Evolutionary conservation across 2,888 invertebrate species (phyloP).

Genomic region (Exocentrus adspersus): DNA sequence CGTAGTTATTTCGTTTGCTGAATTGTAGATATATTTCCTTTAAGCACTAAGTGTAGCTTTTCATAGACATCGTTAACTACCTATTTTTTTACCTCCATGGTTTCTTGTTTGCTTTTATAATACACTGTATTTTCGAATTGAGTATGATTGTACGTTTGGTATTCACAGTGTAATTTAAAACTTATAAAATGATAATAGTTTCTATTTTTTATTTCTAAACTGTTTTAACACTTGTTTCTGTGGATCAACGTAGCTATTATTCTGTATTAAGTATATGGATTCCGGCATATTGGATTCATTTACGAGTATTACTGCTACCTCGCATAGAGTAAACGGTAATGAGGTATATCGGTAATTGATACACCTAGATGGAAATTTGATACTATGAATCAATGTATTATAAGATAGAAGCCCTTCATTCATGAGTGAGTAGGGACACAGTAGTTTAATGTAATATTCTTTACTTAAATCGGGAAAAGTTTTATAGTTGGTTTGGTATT

Average conservation of each 20-base stretch:
- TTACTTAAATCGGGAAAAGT: slow-evolving; percentile 44
- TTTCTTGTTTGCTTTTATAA: no score
- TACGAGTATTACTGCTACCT: not conserved
- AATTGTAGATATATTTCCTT: not conserved
- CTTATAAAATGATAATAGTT: no score
- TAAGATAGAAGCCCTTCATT: slow-evolving; percentile 56
- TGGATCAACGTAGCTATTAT: no score
- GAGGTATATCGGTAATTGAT: slow-evolving; percentile 49
- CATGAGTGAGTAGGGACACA: slow-evolving; percentile 48
- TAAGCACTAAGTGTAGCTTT: no score
- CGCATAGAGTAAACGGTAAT: slow-evolving; percentile 20
- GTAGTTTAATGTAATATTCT: slow-evolving; percentile 41
- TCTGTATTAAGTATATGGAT: no score
- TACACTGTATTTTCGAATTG: no score
- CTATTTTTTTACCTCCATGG: no score
- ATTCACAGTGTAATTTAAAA: no score
- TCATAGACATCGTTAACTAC: no score
- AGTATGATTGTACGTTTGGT: no score
- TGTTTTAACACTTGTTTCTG: no score
- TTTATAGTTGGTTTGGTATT: slow-evolving; percentile 41
- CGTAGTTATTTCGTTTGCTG: not conserved
- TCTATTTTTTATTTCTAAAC: no score
- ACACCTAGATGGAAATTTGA: slow-evolving; percentile 37
- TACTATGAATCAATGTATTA: slow-evolving; percentile 41
- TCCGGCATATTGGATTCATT: not conserved